Evolutionary conservation across 2,888 invertebrate species (phyloP).

Genomic region (Bombylius discolor): DNA sequence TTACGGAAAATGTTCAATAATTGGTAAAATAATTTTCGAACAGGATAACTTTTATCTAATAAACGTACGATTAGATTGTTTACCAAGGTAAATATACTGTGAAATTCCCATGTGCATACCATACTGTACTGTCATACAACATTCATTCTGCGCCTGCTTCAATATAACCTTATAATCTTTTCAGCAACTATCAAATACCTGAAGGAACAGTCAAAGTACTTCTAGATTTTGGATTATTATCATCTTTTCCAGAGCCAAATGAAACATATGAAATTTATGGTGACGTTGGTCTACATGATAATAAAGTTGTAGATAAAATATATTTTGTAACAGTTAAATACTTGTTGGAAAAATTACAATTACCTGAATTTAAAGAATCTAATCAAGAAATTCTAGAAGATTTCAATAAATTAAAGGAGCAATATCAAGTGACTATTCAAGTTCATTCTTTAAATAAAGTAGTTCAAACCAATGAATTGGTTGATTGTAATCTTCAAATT

Average conservation of each 20-base stretch:
- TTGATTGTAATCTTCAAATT: constrained; percentile 24
- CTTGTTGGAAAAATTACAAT: not conserved
- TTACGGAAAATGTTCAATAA: constrained; percentile 27
- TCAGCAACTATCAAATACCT: constrained; percentile 22
- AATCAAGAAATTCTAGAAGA: not conserved
- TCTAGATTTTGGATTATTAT: constrained; percentile 6
- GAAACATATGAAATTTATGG: constrained; percentile 18
- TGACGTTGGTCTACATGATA: constrained; percentile 3
- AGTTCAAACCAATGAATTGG: constrained; percentile 20
- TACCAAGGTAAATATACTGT: constrained; percentile 20
- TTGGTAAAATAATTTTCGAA: constrained; percentile 22
- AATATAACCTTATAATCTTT: not conserved
- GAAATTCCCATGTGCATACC: not conserved
- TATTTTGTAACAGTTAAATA: not conserved
- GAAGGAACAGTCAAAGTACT: constrained; percentile 22
- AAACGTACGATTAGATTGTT: constrained; percentile 23
- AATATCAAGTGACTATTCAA: constrained; percentile 22
- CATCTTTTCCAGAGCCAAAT: constrained; percentile 12
- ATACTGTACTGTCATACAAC: too few species aligned
- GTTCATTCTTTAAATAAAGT: constrained; percentile 21
- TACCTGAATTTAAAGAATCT: not conserved
- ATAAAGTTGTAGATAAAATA: not conserved
- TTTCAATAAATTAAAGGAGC: constrained; percentile 11
- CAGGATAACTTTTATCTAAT: constrained; percentile 19
- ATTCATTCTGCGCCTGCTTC: too few species aligned